A percentile compares a stretch with the other conserved stretches of the same genome.
Conservation (phyloP, 2,888 invertebrate species). For the Eledona agricola region DNA sequence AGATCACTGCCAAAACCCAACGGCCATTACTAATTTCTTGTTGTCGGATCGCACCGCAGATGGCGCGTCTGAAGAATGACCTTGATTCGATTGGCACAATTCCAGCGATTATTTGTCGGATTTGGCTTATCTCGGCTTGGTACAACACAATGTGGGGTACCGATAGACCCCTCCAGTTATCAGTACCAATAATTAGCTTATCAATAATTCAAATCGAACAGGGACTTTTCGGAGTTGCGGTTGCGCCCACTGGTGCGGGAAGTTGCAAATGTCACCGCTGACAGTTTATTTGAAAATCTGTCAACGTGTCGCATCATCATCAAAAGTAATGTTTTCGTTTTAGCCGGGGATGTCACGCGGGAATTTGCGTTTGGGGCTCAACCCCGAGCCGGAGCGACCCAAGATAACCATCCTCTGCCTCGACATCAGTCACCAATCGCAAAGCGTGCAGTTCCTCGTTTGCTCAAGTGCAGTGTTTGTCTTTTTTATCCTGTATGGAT, state of each 20-base stretch:
- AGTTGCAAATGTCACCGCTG: constrained; percentile 11
- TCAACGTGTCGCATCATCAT: constrained; percentile 39
- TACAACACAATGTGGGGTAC: too few relatives aligned
- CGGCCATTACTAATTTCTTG: constrained; percentile 61
- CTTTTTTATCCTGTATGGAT: constrained; percentile 91
- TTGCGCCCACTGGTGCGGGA: constrained; percentile 3
- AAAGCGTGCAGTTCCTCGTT: constrained; percentile 75
- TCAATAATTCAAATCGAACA: constrained; percentile 8
- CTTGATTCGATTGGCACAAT: constrained; percentile 15
- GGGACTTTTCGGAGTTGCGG: background rate
- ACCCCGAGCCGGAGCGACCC: constrained; percentile 55
- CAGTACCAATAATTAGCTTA: constrained; percentile 4
- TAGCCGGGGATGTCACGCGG: constrained; percentile 36
- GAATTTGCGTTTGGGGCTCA: constrained; percentile 38
- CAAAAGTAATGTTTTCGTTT: constrained; percentile 2
- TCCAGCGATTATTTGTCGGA: background rate
- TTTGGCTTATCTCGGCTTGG: constrained; percentile 8
- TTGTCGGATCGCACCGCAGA: constrained; percentile 54
- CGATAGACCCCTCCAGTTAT: too few relatives aligned
- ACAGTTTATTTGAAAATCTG: constrained; percentile 39
- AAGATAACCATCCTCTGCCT: constrained; percentile 77
- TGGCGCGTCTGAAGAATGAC: constrained; percentile 48
- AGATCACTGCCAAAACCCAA: constrained; percentile 58
- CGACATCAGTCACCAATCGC: constrained; percentile 73
- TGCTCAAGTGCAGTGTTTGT: constrained; percentile 84